Conservation (phyloP, 2,888 invertebrate species). For the Pilophorus perplexus region DNA sequence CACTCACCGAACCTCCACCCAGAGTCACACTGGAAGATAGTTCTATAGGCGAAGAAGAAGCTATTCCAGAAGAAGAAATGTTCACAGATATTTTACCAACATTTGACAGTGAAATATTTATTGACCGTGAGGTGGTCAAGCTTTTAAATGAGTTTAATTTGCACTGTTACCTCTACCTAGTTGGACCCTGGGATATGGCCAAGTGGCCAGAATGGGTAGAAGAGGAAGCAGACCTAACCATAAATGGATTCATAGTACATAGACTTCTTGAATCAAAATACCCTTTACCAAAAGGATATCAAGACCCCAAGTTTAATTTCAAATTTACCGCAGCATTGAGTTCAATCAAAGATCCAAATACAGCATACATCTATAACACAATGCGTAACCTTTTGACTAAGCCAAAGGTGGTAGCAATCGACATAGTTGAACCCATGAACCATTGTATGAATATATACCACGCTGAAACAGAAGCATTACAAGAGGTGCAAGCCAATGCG, state of each 20-base stretch:
- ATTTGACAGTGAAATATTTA: conserved; percentile 21
- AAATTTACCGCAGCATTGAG: conserved; percentile 17
- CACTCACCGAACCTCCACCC: conserved; percentile 1
- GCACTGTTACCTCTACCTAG: conserved; percentile 36
- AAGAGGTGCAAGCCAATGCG: background rate
- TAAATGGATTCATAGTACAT: conserved; percentile 36
- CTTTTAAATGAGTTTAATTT: conserved; percentile 24
- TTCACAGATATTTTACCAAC: background rate
- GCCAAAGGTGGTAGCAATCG: background rate
- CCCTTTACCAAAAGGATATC: conserved; percentile 26
- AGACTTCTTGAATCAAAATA: conserved; percentile 35
- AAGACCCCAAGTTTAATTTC: conserved; percentile 29
- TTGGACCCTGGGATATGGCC: conserved; percentile 21
- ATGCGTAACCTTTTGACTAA: conserved; percentile 21
- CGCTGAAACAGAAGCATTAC: conserved; percentile 9
- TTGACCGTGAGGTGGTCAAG: conserved; percentile 5
- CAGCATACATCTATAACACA: conserved; percentile 24
- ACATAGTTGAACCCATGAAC: conserved; percentile 18
- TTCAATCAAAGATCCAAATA: conserved; percentile 21
- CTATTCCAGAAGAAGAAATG: conserved; percentile 17
- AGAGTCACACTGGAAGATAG: conserved; percentile 12
- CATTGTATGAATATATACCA: conserved; percentile 25
- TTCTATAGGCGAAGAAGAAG: conserved; percentile 14
- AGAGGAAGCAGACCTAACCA: conserved; percentile 5
- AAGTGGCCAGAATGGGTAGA: conserved; percentile 31